phyloP scores from a whole-genome alignment of 2,797 vertebrate species.

The Margarornis squamiger region DNA sequence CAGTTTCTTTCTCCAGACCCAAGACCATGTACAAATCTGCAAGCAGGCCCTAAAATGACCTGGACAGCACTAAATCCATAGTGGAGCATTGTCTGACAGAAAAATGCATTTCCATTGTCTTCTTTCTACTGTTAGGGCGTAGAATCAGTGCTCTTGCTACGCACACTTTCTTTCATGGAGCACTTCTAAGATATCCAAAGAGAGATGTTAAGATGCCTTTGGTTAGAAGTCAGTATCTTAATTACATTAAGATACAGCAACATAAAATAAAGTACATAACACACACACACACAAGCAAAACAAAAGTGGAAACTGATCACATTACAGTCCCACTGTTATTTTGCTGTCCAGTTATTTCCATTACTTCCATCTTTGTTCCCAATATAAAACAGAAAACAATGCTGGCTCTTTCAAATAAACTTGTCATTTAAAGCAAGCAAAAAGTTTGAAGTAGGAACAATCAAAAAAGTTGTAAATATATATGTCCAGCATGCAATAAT shows the following conservation, averaged over 20 bases:
- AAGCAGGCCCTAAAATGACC: neutral
- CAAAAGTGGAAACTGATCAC: neutral
- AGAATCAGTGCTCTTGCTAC: neutral
- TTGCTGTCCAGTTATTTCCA: neutral
- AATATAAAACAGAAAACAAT: neutral
- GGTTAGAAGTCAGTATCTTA: neutral
- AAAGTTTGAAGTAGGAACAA: neutral
- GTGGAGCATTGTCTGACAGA: neutral
- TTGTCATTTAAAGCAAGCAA: neutral
- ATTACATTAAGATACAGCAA: neutral
- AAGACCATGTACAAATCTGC: neutral
- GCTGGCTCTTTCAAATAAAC: neutral
- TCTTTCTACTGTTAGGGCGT: neutral
- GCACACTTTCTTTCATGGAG: neutral
- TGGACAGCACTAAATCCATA: neutral
- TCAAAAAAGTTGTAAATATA: neutral
- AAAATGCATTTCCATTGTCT: neutral
- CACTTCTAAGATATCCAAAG: neutral
- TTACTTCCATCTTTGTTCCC: neutral
- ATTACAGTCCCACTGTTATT: neutral
- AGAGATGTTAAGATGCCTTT: neutral
- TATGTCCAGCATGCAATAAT: neutral
- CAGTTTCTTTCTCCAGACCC: neutral
- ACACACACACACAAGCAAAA: neutral
- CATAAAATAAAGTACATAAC: neutral